These are phyloP conservation scores for Chironomus striatipennis DNA, from an alignment of 1,140 invertebrate species.

Conservation along the genomic window DNA sequence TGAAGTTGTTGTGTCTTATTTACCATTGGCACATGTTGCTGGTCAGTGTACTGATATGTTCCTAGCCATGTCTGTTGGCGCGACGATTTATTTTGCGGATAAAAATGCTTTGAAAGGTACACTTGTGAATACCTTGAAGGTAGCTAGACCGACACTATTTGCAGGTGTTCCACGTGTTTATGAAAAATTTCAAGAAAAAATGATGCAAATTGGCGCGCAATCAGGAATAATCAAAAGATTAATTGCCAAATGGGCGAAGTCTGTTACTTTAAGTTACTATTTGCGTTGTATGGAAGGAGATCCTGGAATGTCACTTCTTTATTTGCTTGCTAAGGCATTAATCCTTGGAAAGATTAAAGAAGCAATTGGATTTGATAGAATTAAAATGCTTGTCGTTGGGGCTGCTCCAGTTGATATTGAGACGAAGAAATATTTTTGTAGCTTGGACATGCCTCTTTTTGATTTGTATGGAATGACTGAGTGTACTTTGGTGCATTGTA, in stretches of 20 bases:
- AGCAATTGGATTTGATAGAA: conserved; percentile 65
- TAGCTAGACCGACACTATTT: conserved; percentile 63
- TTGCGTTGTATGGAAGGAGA: neutral
- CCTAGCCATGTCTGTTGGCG: conserved; percentile 46
- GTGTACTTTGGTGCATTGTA: conserved; percentile 24
- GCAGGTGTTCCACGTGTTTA: conserved; percentile 78
- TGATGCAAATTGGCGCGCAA: conserved; percentile 58
- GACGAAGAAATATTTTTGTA: conserved; percentile 76
- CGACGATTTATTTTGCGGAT: conserved; percentile 66
- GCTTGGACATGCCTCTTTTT: conserved; percentile 70
- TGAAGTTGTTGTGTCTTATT: conserved; percentile 61
- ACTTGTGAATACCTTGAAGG: conserved; percentile 59
- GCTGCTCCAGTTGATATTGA: conserved; percentile 78
- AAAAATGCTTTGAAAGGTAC: conserved; percentile 71
- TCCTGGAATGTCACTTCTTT: conserved; percentile 11
- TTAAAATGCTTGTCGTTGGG: conserved; percentile 56
- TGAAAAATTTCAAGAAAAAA: conserved; percentile 84
- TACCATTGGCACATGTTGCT: conserved; percentile 79
- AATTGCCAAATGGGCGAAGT: conserved; percentile 42
- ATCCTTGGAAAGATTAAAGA: conserved; percentile 58
- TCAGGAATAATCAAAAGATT: conserved; percentile 55
- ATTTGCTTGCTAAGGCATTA: conserved; percentile 27
- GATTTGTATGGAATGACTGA: conserved; percentile 85
- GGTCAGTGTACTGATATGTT: conserved; percentile 72
- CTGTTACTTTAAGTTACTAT: neutral